phyloP scores from a whole-genome alignment of 1,140 invertebrate genomes.

The Lasaia peninsularis region DNA sequence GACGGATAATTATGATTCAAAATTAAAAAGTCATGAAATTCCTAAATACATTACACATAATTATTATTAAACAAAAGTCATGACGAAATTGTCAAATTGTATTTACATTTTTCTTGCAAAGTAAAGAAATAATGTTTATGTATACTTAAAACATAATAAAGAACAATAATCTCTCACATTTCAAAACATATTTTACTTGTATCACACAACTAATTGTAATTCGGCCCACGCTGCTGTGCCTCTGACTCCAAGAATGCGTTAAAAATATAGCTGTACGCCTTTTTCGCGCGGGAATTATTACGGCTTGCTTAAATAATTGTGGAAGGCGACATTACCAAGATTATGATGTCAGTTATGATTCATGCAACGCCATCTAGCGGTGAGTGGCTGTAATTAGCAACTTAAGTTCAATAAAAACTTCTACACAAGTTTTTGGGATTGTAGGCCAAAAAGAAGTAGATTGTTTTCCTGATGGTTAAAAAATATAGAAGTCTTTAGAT shows the following conservation, averaged over 20 bases:
- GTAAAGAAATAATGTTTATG: not conserved
- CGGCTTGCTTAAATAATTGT: constrained; percentile 48
- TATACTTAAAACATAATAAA: constrained; percentile 16
- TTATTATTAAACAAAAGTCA: no score
- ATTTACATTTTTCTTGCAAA: not conserved
- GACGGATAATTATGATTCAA: no score
- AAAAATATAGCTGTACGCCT: constrained; percentile 59
- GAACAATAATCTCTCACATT: constrained; percentile 36
- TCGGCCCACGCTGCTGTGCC: constrained; percentile 43
- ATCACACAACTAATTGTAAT: constrained; percentile 54
- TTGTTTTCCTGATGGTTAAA: no score
- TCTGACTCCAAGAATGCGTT: constrained; percentile 57
- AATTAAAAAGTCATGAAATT: no score
- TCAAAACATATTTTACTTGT: constrained; percentile 41
- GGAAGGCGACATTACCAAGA: constrained; percentile 39
- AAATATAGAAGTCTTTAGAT: no score
- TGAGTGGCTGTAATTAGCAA: not conserved
- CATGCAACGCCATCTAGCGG: constrained; percentile 1
- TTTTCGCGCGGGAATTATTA: constrained; percentile 59
- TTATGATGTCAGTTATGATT: constrained; percentile 38
- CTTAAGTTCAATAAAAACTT: no score
- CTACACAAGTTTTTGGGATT: no score
- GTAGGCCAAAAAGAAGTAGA: no score
- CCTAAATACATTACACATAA: no score
- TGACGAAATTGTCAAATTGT: not conserved